Evolutionary conservation across 2,113 vertebrate species (phyloP).

Genomic region (Thamnophis sirtalis): DNA sequence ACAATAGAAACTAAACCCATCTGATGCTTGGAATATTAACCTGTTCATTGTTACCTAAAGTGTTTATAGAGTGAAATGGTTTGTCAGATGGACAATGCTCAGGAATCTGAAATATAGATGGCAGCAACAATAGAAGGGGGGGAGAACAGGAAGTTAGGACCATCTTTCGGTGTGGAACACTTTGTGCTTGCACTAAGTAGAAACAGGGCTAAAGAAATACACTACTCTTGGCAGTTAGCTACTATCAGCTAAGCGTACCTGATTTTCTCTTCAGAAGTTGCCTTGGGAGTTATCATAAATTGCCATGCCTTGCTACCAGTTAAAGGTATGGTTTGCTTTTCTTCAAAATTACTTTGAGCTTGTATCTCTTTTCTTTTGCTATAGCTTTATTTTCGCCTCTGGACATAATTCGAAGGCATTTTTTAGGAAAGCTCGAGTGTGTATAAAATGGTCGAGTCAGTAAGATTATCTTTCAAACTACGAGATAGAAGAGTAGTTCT

Average conservation of each 20-base stretch:
- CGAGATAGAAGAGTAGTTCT: not conserved
- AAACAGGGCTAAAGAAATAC: not conserved
- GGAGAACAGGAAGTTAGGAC: too few relatives aligned
- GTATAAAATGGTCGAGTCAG: not conserved
- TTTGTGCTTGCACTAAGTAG: not conserved
- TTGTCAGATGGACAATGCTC: not conserved
- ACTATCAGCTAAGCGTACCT: not conserved
- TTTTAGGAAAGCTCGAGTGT: not conserved
- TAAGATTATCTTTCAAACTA: not conserved
- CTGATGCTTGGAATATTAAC: not conserved
- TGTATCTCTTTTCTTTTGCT: not conserved
- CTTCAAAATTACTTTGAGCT: not conserved
- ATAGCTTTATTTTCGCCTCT: not conserved
- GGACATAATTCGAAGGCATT: not conserved
- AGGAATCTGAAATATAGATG: not conserved
- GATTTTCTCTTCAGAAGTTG: not conserved
- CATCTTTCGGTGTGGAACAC: not conserved
- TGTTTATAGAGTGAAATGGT: not conserved
- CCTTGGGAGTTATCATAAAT: not conserved
- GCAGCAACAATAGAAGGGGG: not conserved
- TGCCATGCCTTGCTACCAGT: not conserved
- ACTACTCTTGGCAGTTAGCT: not conserved
- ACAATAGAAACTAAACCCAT: not conserved
- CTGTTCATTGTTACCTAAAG: not conserved
- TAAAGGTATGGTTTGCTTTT: not conserved